Base-by-base conservation (phyloP, 2,797 vertebrate genomes). In the Sebastiscus tertius region DNA sequence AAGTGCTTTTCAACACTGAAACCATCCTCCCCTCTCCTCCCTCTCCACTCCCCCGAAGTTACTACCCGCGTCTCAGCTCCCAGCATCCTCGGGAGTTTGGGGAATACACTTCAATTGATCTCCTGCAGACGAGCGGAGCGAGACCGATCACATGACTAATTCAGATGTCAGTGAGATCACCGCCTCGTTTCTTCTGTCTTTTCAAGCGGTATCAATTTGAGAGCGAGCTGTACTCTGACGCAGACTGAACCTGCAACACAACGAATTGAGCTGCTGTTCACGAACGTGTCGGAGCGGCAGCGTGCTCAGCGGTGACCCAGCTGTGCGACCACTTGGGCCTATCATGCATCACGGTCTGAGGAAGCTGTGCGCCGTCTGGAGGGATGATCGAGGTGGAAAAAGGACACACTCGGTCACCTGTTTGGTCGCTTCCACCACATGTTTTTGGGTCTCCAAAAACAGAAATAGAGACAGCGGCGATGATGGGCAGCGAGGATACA, bases 101-200 rank as follows among this genome's bases (percentile, higher is more conserved):
- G 89, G 87, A 91, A 92, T 81, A 80, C 80, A 49, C 80, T 85
- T 77, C 66, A 59, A 86, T 86, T 85, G 87, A 91, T 92, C 83
- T 87, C 82, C 84, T 79, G 86, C 74, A 77, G 86, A 88, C 1
- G 39, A 87, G 83, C 58, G 1, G 70, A 69, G 80, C 14, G 27
- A 73, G 79, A 76, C 72, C 7, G 59, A 80, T 92, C 91, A 92
- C 86, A 36, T 92, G 88, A 89, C 80, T 82, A 71, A 89, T 88
- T 89, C 77, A 77, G 76, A 90, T 62, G 85, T 86, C 83, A 83
- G 52, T 6, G 49, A 86, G 54, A 86, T 79, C 79, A 62, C 70
- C 33, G 62, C 69, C 71, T 87, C 18, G 1, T 70, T 72, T 85
- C 59, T 80, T 73, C 64, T 54, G 22, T 74, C 80, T 72, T 71